Evolutionary conservation across 2,888 invertebrate genomes (phyloP).

Genomic region (Melanostoma mellinum): DNA sequence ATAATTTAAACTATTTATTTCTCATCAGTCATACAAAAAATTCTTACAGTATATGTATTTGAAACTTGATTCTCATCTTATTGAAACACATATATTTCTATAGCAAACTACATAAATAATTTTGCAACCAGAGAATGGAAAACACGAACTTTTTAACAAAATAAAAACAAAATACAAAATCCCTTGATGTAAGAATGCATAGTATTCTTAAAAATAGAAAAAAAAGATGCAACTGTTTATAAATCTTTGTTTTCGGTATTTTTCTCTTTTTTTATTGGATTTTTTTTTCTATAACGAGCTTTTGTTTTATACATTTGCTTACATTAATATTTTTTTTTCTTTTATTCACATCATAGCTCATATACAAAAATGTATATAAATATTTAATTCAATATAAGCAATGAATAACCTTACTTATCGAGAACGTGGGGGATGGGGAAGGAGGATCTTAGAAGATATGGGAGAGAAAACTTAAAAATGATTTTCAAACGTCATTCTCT

Average conservation of each 20-base stretch:
- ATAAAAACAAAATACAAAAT: slow-evolving; percentile 11
- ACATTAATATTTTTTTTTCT: slow-evolving; percentile 38
- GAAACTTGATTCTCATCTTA: slow-evolving; percentile 24
- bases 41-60: slow-evolving; percentile 21
- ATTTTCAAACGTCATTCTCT: slow-evolving; percentile 44
- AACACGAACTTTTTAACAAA: not conserved
- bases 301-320: slow-evolving; percentile 46
- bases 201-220: slow-evolving; percentile 20
- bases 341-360: slow-evolving; percentile 71
- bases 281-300: slow-evolving; percentile 17
- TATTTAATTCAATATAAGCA: slow-evolving; percentile 72
- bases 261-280: slow-evolving; percentile 51
- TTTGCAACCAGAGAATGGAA: slow-evolving; percentile 20
- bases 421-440: slow-evolving; percentile 47
- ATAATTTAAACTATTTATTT: slow-evolving; percentile 56
- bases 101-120: slow-evolving; percentile 22
- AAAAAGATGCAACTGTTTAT: slow-evolving; percentile 34
- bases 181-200: not conserved
- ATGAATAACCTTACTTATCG: slow-evolving; percentile 68
- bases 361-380: slow-evolving; percentile 73
- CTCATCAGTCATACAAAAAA: slow-evolving; percentile 64
- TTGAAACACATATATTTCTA: slow-evolving; percentile 13
- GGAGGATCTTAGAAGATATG: slow-evolving; percentile 35
- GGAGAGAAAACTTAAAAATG: slow-evolving; percentile 20
- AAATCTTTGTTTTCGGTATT: slow-evolving; percentile 46